Evolutionary conservation across 2,797 vertebrate species (phyloP), one percentile per base, ranked within the genome.

Genomic region (Cetoscarus ocellatus): DNA sequence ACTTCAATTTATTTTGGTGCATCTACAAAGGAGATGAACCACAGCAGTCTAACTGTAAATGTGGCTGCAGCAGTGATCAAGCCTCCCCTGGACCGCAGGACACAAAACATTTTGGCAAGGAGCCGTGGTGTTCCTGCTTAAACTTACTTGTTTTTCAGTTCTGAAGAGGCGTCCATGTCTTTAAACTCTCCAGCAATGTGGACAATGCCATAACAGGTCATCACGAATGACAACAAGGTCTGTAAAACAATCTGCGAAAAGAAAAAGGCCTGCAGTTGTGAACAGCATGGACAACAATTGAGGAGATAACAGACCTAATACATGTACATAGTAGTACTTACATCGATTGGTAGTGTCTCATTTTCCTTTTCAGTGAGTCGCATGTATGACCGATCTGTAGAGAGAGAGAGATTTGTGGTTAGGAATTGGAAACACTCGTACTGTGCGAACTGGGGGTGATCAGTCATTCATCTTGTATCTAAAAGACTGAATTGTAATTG

Each of bases 151-250:
- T 97, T 97, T 94, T 97, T 98, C 82, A 99, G 94, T 91, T 99
- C 98, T 80, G 98, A 98, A 68, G 98, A 98, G 15, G 97, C 97
- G 80, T 99, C 98, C 98, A 99, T 98, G 88, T 99, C 98, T 96
- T 95, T 99, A 90, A 99, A 99, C 77, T 98, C 98, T 64, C 98
- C 98, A 73, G 98, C 97, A 60, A 99, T 98, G 79, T 99, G 96
- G 81, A 98, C 98, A 75, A 99, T 98, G 50, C 97, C 98, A 5
- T 98, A 99, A 90, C 97, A 98, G 67, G 98, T 97, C 76, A 99
- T 93, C 74, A 97, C 95, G 67, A 99, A 99, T 9, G 98, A 97
- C 85, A 99, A 88, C 43, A 99, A 94, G 8, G 98, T 98, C 92
- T 99, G 98, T 86, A 99, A 93, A 71, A 99, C 96, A 89, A 99